phyloP scores from a whole-genome alignment of 92 coral and sea anemone species.

The Ricordea florida region DNA sequence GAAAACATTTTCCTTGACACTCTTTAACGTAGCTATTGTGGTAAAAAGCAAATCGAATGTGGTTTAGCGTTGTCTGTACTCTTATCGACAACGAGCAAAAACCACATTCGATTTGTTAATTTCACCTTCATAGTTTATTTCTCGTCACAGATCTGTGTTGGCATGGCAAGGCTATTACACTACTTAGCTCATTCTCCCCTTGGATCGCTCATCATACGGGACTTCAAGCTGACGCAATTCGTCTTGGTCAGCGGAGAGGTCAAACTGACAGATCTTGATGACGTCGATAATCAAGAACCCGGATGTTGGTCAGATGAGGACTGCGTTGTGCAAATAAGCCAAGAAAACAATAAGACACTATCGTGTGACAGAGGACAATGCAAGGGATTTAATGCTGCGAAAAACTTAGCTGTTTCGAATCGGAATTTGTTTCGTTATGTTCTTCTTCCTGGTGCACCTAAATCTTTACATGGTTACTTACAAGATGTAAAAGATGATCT shows the following conservation, averaged over 20 bases:
- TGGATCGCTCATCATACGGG: conserved; percentile 88
- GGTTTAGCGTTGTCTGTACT: neutral
- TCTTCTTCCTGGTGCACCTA: conserved; percentile 85
- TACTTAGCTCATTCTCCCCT: conserved; percentile 81
- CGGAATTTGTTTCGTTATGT: conserved; percentile 69
- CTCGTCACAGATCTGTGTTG: conserved; percentile 75
- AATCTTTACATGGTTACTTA: conserved; percentile 40
- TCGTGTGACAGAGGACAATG: conserved; percentile 75
- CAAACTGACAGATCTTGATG: conserved; percentile 88
- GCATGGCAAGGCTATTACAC: conserved; percentile 73
- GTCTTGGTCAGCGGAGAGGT: conserved; percentile 86
- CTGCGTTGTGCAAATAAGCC: conserved; percentile 85
- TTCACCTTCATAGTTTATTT: neutral
- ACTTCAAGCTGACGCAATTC: conserved; percentile 88
- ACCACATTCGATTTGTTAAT: neutral
- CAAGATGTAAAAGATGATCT: conserved; percentile 37
- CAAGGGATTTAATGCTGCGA: conserved; percentile 62
- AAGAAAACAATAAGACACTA: conserved; percentile 73
- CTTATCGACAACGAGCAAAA: neutral
- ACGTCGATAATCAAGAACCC: conserved; percentile 89
- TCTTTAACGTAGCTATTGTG: too few relatives aligned
- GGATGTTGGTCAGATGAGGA: conserved; percentile 54
- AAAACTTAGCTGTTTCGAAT: conserved; percentile 56
- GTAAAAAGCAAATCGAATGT: too few relatives aligned
- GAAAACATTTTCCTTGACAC: too few relatives aligned